A percentile compares a stretch with the other conserved stretches of the same genome.
phyloP scores from a whole-genome alignment of 2,797 vertebrate genomes.

The Chloroceryle inda region DNA sequence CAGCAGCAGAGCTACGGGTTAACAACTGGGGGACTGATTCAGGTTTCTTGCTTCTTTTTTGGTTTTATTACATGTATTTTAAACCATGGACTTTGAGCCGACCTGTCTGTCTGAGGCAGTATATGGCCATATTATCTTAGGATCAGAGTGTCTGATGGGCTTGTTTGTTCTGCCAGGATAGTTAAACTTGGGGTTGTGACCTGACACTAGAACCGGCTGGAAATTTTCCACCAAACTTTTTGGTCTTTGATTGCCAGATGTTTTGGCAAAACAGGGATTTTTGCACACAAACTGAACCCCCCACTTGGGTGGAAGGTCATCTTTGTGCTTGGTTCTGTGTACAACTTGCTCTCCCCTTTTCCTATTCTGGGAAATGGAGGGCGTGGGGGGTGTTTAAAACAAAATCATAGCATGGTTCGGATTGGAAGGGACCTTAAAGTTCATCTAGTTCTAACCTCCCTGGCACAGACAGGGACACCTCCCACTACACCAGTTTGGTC shows the following conservation, averaged over 20 bases:
- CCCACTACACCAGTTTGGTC: neutral
- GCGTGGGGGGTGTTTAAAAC: fast-evolving
- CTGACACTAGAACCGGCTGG: neutral
- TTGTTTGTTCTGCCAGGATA: neutral
- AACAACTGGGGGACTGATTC: neutral
- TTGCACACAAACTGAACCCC: neutral
- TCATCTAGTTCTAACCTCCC: neutral
- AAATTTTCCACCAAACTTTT: neutral
- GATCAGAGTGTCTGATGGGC: neutral
- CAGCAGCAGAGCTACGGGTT: neutral
- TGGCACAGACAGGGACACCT: neutral
- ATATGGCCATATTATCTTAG: neutral
- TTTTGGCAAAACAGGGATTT: neutral
- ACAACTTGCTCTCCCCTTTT: neutral
- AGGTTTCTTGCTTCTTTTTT: slow-evolving; percentile 40
- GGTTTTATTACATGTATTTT: slow-evolving; percentile 30
- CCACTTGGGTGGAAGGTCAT: neutral
- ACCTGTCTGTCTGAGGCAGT: neutral
- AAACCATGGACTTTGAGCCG: neutral
- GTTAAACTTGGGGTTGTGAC: neutral
- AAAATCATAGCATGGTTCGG: neutral
- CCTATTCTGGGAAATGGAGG: fast-evolving
- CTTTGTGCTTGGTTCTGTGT: fast-evolving
- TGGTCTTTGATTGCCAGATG: neutral
- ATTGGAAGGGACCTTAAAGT: neutral